Conservation (phyloP, 2,113 vertebrate species). For the Dolichotis patagonum region DNA sequence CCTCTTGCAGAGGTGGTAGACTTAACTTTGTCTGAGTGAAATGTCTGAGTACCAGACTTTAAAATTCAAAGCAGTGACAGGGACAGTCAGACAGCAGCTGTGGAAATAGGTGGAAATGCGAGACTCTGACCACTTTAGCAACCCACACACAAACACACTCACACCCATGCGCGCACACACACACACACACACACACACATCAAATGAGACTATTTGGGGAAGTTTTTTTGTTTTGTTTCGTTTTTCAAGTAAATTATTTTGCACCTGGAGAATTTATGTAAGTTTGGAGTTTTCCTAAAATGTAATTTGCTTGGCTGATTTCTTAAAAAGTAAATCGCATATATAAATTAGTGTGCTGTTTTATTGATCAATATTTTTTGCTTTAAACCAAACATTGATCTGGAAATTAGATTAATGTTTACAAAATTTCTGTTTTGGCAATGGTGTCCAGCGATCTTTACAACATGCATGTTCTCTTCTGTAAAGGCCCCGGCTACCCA, state of each 20-base stretch:
- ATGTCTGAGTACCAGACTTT: not conserved
- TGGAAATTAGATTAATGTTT: not conserved
- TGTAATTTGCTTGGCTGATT: not conserved
- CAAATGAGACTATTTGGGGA: not conserved
- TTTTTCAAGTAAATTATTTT: constrained; percentile 42
- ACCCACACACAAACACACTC: not conserved
- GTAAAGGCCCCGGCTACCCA: not conserved
- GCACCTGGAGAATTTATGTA: not conserved
- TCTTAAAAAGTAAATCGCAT: not conserved
- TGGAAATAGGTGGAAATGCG: not conserved
- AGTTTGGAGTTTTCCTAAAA: not conserved
- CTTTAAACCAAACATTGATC: constrained; percentile 29
- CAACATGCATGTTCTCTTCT: not conserved
- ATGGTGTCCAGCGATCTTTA: not conserved
- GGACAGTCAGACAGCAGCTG: not conserved
- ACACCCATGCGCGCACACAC: no score
- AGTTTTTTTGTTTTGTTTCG: not conserved
- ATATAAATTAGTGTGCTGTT: not conserved
- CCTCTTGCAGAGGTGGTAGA: not conserved
- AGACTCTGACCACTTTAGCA: not conserved
- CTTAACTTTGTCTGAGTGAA: not conserved
- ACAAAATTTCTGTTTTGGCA: not conserved
- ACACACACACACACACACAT: no score
- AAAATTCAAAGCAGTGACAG: not conserved
- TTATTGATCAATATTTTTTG: not conserved